These are phyloP conservation scores for Maniola jurtina DNA, from an alignment of 1,140 invertebrate species.

Conservation along the genomic window DNA sequence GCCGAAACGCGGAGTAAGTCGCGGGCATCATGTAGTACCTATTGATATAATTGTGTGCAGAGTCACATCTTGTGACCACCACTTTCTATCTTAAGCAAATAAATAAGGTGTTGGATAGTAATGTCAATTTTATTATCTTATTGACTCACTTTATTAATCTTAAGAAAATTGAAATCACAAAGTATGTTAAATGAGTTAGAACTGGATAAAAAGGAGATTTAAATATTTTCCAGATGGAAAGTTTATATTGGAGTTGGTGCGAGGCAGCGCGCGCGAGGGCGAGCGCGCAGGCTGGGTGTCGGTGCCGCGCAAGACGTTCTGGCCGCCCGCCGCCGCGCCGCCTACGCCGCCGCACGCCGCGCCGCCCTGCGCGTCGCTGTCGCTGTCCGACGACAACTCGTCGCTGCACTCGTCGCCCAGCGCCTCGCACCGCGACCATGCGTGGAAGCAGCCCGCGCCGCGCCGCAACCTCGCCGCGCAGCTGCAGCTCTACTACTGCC, in stretches of 20 bases:
- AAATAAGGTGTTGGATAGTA: background rate
- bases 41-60: background rate
- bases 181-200: background rate
- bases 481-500: constrained; percentile 85
- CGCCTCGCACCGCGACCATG: constrained; percentile 87
- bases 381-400: constrained; percentile 92
- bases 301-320: constrained; percentile 91
- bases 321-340: constrained; percentile 85
- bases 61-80: too few relatives aligned
- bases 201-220: too few relatives aligned
- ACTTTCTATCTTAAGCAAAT: background rate
- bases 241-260: constrained; percentile 91
- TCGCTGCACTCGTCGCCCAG: constrained; percentile 93
- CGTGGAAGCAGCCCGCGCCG: constrained; percentile 90
- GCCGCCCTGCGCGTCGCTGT: constrained; percentile 73
- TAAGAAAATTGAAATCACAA: background rate
- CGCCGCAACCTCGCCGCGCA: constrained; percentile 81
- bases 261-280: constrained; percentile 87
- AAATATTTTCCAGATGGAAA: constrained; percentile 85
- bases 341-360: constrained; percentile 76
- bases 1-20: too few relatives aligned
- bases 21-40: background rate
- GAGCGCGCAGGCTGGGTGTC: constrained; percentile 91
- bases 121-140: background rate
- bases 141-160: too few relatives aligned